Conservation (phyloP, 2,113 vertebrate species). For the Epinephelus cyanopodus region DNA sequence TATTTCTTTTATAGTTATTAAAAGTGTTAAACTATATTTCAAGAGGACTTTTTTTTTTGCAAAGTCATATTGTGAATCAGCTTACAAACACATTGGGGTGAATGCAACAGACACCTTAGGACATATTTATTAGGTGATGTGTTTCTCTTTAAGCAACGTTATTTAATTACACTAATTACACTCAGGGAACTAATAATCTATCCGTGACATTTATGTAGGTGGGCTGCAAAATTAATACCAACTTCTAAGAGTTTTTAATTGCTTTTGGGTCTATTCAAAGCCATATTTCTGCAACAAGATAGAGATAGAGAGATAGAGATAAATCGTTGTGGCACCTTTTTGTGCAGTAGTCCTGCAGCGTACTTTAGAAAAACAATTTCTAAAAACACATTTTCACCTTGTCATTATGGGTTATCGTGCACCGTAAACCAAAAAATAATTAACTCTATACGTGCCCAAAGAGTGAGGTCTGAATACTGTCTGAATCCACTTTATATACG, state of each 20-base stretch:
- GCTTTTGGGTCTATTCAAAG: constrained; percentile 22
- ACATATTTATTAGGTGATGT: constrained; percentile 52
- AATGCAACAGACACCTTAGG: not conserved
- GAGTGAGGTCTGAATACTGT: too few species aligned
- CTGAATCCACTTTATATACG: not conserved
- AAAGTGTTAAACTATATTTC: constrained; percentile 21
- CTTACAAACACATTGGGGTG: constrained; percentile 11
- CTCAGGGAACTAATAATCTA: constrained; percentile 36
- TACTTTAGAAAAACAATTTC: not conserved
- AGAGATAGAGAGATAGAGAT: too few species aligned
- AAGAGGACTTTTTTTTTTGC: constrained; percentile 6
- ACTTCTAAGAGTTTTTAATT: not conserved
- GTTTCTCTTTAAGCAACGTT: not conserved
- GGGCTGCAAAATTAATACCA: not conserved
- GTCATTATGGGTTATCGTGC: not conserved
- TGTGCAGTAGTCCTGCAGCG: not conserved
- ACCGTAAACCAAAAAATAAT: not conserved
- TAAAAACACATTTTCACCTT: not conserved
- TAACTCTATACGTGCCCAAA: not conserved
- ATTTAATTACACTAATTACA: constrained; percentile 66
- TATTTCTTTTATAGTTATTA: constrained; percentile 34
- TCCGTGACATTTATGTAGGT: constrained; percentile 31
- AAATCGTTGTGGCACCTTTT: not conserved
- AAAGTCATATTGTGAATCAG: constrained; percentile 39
- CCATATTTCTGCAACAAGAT: constrained; percentile 21